These are phyloP conservation scores for Macaria liturata DNA, from an alignment of 2,888 invertebrate genomes.

Conservation along the genomic window DNA sequence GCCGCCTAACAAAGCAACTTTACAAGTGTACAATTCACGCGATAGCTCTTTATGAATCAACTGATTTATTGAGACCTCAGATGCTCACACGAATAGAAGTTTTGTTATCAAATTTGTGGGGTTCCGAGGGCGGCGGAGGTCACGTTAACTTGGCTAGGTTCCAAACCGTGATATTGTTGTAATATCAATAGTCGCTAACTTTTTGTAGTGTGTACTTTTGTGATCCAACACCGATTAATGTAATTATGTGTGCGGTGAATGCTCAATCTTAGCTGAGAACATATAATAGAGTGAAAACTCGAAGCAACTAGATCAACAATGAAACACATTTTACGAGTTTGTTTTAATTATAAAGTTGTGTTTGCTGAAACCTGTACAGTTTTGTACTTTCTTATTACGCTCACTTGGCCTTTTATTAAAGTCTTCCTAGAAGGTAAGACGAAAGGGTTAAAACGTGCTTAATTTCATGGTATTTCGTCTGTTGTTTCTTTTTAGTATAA, in stretches of 20 bases:
- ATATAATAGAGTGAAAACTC: constrained; percentile 17
- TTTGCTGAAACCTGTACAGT: no score
- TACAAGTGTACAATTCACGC: constrained; percentile 82
- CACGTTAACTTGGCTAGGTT: constrained; percentile 66
- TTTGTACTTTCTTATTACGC: no score
- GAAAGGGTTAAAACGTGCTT: no score
- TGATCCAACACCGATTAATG: constrained; percentile 66
- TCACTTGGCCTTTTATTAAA: no score
- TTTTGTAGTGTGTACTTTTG: constrained; percentile 75
- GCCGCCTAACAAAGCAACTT: constrained; percentile 75
- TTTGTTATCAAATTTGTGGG: constrained; percentile 40
- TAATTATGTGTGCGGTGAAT: constrained; percentile 68
- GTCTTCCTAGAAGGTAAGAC: no score
- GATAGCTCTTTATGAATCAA: constrained; percentile 77
- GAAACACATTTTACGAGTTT: no score
- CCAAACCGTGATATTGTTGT: constrained; percentile 78
- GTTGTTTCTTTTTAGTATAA: no score
- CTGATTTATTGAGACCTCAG: constrained; percentile 66
- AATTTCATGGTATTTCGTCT: no score
- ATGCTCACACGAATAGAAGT: constrained; percentile 48
- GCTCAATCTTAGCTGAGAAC: constrained; percentile 29
- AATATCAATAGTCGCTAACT: constrained; percentile 78
- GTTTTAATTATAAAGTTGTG: no score
- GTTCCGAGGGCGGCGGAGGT: constrained; percentile 47
- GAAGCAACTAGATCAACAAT: no score